A percentile compares a stretch with the other conserved stretches of the same genome.
phyloP scores from a whole-genome alignment of 2,113 vertebrate genomes.

The Ammodytes marinus region DNA sequence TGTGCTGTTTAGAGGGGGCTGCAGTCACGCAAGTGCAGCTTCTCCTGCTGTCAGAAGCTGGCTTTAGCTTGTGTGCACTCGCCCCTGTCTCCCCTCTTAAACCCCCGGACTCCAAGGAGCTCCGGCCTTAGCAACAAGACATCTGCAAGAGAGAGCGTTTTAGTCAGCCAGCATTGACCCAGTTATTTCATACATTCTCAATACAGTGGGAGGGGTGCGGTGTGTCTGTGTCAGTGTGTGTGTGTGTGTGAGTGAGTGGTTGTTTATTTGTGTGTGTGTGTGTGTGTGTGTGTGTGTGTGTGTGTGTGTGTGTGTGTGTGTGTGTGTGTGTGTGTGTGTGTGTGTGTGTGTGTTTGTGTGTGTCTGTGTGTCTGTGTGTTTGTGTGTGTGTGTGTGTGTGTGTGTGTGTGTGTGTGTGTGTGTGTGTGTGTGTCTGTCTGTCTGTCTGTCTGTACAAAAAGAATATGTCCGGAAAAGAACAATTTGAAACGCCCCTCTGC shows the following conservation, averaged over 20 bases:
- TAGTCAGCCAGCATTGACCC: conserved; percentile 64
- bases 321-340: too few relatives aligned
- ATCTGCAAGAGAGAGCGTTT: conserved; percentile 46
- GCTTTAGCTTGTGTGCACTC: conserved; percentile 64
- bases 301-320: too few relatives aligned
- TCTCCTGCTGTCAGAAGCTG: conserved; percentile 60
- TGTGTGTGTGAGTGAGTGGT: too few relatives aligned
- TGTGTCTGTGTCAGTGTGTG: too few relatives aligned
- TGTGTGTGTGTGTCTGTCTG: too few relatives aligned
- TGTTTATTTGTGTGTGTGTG: too few relatives aligned
- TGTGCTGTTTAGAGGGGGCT: conserved; percentile 57
- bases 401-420: too few relatives aligned
- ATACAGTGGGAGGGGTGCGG: too few relatives aligned
- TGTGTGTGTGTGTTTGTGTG: too few relatives aligned
- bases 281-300: too few relatives aligned
- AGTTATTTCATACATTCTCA: conserved; percentile 67
- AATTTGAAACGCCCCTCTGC: conserved; percentile 63
- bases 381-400: too few relatives aligned
- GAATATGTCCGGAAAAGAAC: conserved; percentile 64
- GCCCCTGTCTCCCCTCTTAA: conserved; percentile 52
- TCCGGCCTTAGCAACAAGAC: conserved; percentile 60
- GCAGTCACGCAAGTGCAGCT: conserved; percentile 62
- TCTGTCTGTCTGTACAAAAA: conserved; percentile 33
- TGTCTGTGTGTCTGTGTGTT: too few relatives aligned
- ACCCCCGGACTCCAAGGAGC: conserved; percentile 58